A percentile compares a stretch with the other conserved stretches of the same genome.
These are phyloP conservation scores for Bovichtus diacanthus DNA, from an alignment of 2,797 vertebrate genomes.

Conservation along the genomic window DNA sequence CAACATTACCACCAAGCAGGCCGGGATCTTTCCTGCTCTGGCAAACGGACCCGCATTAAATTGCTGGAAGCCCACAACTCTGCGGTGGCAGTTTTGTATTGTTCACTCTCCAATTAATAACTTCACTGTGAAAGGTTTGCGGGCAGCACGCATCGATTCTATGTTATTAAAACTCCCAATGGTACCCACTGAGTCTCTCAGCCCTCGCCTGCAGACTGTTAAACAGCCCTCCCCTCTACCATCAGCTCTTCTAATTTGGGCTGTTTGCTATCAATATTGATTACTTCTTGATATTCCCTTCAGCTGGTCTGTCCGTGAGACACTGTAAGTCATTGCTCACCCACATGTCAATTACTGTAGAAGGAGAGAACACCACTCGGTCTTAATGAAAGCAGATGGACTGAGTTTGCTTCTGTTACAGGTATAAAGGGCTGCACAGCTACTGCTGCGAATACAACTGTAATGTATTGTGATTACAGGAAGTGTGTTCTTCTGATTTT, in stretches of 20 bases:
- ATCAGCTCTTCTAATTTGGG: conserved; percentile 74
- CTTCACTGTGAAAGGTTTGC: conserved; percentile 74
- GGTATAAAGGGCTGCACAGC: conserved; percentile 38
- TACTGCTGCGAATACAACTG: conserved; percentile 7
- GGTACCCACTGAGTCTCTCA: conserved; percentile 59
- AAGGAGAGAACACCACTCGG: conserved; percentile 63
- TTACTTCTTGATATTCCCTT: conserved; percentile 82
- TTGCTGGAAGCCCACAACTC: conserved; percentile 59
- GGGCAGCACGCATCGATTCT: conserved; percentile 73
- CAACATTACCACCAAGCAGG: conserved; percentile 58
- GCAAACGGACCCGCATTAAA: conserved; percentile 68
- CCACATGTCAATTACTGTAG: conserved; percentile 81
- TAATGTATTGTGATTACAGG: conserved; percentile 29
- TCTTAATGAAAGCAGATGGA: conserved; percentile 78
- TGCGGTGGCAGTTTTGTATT: conserved; percentile 72
- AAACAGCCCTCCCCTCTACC: conserved; percentile 62
- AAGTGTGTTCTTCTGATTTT: conserved; percentile 24
- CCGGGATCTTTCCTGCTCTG: conserved; percentile 31
- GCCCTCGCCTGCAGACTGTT: conserved; percentile 72
- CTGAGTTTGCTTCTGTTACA: conserved; percentile 61
- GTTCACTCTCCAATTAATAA: conserved; percentile 82
- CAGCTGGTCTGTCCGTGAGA: conserved; percentile 68
- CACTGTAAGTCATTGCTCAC: conserved; percentile 83
- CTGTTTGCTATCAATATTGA: conserved; percentile 83
- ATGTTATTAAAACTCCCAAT: conserved; percentile 78